Percentiles rank a stretch among this genome's conserved stretches.
phyloP scores from a whole-genome alignment of 2,888 invertebrate species.

The Pedicia rivosa region DNA sequence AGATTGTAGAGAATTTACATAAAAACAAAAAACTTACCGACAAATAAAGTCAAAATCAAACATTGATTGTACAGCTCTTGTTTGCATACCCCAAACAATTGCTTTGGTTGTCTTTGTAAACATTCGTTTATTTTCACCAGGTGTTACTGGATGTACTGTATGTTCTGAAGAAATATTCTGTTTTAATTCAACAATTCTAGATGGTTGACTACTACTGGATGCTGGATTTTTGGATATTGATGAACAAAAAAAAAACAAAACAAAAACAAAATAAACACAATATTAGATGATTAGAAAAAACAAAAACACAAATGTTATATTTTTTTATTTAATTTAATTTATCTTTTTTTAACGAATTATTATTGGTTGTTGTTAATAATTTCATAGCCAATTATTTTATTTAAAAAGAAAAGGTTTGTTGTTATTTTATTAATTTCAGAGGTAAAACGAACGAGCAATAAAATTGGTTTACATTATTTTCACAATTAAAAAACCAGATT shows the following conservation, averaged over 20 bases:
- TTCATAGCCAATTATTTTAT: too few relatives aligned
- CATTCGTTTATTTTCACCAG: constrained; percentile 33
- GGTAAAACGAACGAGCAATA: too few relatives aligned
- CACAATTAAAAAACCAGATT: too few relatives aligned
- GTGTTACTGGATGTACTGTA: not conserved
- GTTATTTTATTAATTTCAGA: too few relatives aligned
- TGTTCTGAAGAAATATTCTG: constrained; percentile 2
- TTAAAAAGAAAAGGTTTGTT: too few relatives aligned
- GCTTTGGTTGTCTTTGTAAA: constrained; percentile 77
- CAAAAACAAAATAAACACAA: not conserved
- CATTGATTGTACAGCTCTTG: constrained; percentile 70
- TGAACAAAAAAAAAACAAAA: constrained; percentile 1
- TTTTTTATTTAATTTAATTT: too few relatives aligned
- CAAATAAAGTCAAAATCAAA: constrained; percentile 32
- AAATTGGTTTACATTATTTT: too few relatives aligned
- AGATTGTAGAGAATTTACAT: too few relatives aligned
- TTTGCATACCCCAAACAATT: constrained; percentile 99
- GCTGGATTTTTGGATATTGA: constrained; percentile 2
- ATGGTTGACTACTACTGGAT: not conserved
- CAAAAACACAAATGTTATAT: constrained; percentile 3
- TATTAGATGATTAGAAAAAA: not conserved
- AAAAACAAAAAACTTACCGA: constrained; percentile 17
- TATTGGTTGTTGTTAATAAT: too few relatives aligned
- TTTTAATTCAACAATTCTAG: constrained; percentile 4
- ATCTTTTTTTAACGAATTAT: too few relatives aligned